Evolutionary conservation across 2,113 vertebrate genomes (phyloP).

Genomic region (Otocyon megalotis): DNA sequence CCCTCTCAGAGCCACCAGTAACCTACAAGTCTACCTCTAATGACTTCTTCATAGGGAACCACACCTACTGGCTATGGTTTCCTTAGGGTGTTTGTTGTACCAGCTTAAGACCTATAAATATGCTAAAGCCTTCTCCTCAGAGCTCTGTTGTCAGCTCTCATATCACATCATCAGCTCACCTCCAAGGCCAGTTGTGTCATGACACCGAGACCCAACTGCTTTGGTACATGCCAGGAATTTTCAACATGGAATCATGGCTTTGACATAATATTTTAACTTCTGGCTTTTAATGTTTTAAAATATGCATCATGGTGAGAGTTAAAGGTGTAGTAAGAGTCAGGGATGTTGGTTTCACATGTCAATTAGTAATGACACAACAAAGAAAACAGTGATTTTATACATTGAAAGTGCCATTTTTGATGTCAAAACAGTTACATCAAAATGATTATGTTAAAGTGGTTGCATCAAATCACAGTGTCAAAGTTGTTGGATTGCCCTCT

Average conservation of each 20-base stretch:
- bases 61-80: neutral
- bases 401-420: slow-evolving; percentile 25
- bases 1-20: neutral
- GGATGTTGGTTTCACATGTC: neutral
- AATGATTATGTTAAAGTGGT: slow-evolving; percentile 41
- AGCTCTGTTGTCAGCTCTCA: neutral
- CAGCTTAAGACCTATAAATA: neutral
- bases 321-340: neutral
- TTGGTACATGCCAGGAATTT: neutral
- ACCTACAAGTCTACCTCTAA: neutral
- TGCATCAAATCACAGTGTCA: neutral
- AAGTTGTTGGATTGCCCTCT: neutral
- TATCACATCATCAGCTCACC: neutral
- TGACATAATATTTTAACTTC: slow-evolving; percentile 50
- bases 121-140: neutral
- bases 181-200: neutral
- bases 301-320: neutral
- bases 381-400: slow-evolving; percentile 22
- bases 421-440: slow-evolving; percentile 11
- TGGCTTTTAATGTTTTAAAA: slow-evolving; percentile 35
- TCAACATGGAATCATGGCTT: slow-evolving; percentile 2
- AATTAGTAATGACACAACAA: slow-evolving; percentile 40
- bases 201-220: slow-evolving; percentile 21
- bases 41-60: neutral
- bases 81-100: neutral